Evolutionary conservation across 2,113 vertebrate species (phyloP), one percentile per base, ranked within the genome.

Genomic region (Rhinichthys klamathensis): DNA sequence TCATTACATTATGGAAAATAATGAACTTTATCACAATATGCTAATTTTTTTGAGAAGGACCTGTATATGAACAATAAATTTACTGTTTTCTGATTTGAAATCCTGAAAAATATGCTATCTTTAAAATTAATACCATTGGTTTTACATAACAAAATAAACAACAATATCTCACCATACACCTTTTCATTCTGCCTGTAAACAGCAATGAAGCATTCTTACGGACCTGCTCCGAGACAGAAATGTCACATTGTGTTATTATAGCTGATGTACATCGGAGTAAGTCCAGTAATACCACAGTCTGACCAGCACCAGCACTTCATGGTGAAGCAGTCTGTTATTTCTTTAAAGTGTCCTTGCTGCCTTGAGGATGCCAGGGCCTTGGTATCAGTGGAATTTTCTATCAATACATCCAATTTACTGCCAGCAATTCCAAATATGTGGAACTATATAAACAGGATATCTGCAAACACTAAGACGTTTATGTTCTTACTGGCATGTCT

Each of bases 231-330:
- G 83, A 85, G 83, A 89, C 84, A 84, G 82, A 70, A 85, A 83
- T 87, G 85, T 90, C 88, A 88, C 84, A 83, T 80, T 35, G 60
- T 63, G 86, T 90, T 89, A 87, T 90, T 89, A 87, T 72, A 60
- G 27, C 11, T 85, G 78, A 85, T 56, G 54, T 54, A 49, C 60
- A 60, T 61, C 70, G 18, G 60, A 87, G 87, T 80, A 73, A 85
- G 84, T 72, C 61, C 69, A 61, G 32, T 86, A 49, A 63, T 70
- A 80, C 83, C 81, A 78, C 44, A 78, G 46, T 63, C 69, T 44
- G 85, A 46, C 41, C 76, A 82, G 76, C 46, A 65, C 76, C 74
- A 80, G 74, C 81, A 75, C 25, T 72, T 84, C 58, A 65, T 87
- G 84, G 87, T 82, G 32, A 86, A 77, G 51, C 25, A 85, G 86